A percentile compares a stretch with the other conserved stretches of the same genome.
phyloP scores from a whole-genome alignment of 1,140 invertebrate species.

The Spodoptera frugiperda region DNA sequence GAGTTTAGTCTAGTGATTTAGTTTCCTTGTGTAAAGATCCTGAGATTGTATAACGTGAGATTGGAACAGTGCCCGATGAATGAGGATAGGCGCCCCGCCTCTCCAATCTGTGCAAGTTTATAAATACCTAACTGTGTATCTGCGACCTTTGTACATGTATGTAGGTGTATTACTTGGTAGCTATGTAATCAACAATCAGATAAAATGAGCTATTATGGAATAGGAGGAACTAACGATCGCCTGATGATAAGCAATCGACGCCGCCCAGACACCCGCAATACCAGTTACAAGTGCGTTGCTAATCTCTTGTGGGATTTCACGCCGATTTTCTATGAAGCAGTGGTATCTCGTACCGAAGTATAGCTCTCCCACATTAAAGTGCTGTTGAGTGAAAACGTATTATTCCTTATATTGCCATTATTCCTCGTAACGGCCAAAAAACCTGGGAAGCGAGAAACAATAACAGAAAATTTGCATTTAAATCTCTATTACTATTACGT shows the following conservation, averaged over 20 bases:
- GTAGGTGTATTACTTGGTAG: neutral
- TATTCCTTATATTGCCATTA: constrained; percentile 27
- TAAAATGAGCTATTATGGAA: too few species aligned
- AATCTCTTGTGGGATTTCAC: too few species aligned
- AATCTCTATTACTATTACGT: neutral
- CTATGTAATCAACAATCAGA: neutral
- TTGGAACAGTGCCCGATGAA: constrained; percentile 11
- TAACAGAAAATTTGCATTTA: neutral
- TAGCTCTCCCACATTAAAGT: neutral
- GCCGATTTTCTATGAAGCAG: neutral
- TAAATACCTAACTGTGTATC: neutral
- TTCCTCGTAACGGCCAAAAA: neutral
- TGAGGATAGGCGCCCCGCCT: constrained; percentile 1
- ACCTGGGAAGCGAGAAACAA: neutral
- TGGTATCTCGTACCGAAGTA: neutral
- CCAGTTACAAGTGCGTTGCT: too few species aligned
- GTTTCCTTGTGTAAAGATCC: neutral
- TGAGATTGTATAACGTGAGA: neutral
- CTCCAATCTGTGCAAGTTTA: neutral
- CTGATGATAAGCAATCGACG: too few species aligned
- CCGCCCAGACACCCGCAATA: too few species aligned
- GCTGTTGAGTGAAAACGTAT: neutral
- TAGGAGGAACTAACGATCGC: too few species aligned
- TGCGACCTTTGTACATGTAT: neutral
- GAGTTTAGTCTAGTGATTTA: too few species aligned